phyloP scores from a whole-genome alignment of 2,797 vertebrate genomes.

The Heterohyrax brucei region DNA sequence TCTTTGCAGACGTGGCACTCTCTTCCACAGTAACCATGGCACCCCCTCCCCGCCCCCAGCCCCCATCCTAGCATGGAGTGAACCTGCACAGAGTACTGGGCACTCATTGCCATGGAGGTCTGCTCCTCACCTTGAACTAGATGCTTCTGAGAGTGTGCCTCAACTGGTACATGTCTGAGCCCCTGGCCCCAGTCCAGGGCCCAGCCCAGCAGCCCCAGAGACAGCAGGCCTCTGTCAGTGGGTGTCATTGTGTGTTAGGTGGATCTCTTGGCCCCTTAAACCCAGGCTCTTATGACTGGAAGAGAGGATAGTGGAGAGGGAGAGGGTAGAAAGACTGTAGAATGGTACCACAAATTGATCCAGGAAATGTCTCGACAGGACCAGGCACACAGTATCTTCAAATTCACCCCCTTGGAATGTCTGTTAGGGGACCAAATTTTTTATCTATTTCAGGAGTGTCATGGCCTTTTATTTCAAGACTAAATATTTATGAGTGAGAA shows the following conservation, averaged over 20 bases:
- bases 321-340: not conserved
- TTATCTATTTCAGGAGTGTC: not conserved
- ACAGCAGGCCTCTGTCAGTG: not conserved
- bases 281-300: not conserved
- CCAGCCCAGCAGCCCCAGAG: no score
- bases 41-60: not conserved
- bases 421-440: not conserved
- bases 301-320: not conserved
- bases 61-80: not conserved
- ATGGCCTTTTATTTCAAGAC: not conserved
- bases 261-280: not conserved
- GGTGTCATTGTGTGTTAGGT: fast-evolving
- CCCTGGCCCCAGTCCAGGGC: not conserved
- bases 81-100: not conserved
- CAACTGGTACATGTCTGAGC: not conserved
- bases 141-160: not conserved
- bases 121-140: not conserved
- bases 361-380: not conserved
- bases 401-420: not conserved
- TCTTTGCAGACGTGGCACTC: no score
- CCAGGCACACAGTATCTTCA: not conserved
- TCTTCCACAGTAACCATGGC: no score
- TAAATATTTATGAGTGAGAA: not conserved
- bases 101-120: fast-evolving
- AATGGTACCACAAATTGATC: not conserved